Evolutionary conservation across 2,888 invertebrate species (phyloP), one percentile per base, ranked within the genome.

Genomic region (Alloplasta piceator): DNA sequence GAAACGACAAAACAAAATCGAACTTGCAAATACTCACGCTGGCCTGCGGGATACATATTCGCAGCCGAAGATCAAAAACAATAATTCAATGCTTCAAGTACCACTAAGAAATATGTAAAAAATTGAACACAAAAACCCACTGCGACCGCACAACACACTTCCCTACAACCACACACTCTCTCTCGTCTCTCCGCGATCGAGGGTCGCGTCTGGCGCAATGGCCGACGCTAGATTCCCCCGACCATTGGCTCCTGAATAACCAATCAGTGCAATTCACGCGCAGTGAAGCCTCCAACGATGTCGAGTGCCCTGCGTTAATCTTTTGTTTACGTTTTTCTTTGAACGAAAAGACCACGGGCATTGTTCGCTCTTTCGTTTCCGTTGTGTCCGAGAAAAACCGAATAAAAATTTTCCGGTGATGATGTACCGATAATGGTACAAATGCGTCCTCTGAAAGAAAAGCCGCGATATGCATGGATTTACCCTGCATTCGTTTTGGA

Each of bases 21-120:
- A 14, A 71, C 50, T 66, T 60, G 46, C 26, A 14, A 67, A 83
- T 92, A 94, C 94, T 95, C 93, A 95, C 95, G 94, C 93, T 95
- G 95, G 91, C 94, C 95, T 92, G 94, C 94, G 90, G 95, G 95
- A 93, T 94, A 95, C 95, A 95, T 95, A 92, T 92, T 93, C 86
- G 85, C 85, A 80, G 86, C 83, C 84, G 87, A 82, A 84, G 86
- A 88, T 89, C 85, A 85, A 87, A 88, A 90, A 89, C 61, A 64
- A 56, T 39, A 46, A 50, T 46, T 43, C 41, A 66, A 36, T 4
- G 5, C 88, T 88, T 87, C 87, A 86, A 86, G 72, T 43, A 89
- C 87, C 88, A 90, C 90, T 90, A 90, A 90, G 88, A 89, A 90
- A 90, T 88, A 88, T 88, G 88, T 88, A 88, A 88, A 90, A 90